phyloP scores from a whole-genome alignment of 1,140 invertebrate species.

The Drosophila nigromelanica region DNA sequence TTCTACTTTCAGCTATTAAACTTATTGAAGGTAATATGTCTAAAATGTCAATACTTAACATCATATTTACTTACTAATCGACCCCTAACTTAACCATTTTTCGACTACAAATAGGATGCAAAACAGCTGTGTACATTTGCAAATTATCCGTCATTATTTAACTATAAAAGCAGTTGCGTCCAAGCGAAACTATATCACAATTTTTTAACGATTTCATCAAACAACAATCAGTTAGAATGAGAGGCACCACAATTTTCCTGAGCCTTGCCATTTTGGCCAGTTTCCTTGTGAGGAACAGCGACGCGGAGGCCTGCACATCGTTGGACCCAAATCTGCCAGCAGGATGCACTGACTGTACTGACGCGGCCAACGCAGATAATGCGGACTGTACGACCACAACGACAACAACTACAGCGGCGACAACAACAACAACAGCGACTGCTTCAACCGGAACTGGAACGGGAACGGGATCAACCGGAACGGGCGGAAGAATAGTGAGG shows the following conservation, averaged over 20 bases:
- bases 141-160: not conserved
- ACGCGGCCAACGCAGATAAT: not conserved
- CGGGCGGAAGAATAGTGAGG: not conserved
- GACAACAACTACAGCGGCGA: not conserved
- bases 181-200: not conserved
- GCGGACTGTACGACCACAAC: conserved; percentile 4
- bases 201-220: conserved; percentile 7
- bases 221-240: conserved; percentile 3
- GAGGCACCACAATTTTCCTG: conserved; percentile 3
- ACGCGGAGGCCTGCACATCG: conserved; percentile 20
- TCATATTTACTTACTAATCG: not conserved
- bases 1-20: not conserved
- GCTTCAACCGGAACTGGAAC: not conserved
- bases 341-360: conserved; percentile 9
- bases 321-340: conserved; percentile 1
- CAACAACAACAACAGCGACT: not conserved
- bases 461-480: not conserved
- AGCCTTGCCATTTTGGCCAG: conserved; percentile 15
- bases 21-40: not conserved
- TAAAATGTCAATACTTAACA: not conserved
- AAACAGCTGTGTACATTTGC: conserved; percentile 49
- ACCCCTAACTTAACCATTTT: not conserved
- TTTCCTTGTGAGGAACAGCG: conserved; percentile 15
- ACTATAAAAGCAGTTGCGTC: conserved; percentile 13
- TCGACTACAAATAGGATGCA: no score